Evolutionary conservation across 1,140 invertebrate species (phyloP).

Genomic region (Aporrectodea caliginosa): DNA sequence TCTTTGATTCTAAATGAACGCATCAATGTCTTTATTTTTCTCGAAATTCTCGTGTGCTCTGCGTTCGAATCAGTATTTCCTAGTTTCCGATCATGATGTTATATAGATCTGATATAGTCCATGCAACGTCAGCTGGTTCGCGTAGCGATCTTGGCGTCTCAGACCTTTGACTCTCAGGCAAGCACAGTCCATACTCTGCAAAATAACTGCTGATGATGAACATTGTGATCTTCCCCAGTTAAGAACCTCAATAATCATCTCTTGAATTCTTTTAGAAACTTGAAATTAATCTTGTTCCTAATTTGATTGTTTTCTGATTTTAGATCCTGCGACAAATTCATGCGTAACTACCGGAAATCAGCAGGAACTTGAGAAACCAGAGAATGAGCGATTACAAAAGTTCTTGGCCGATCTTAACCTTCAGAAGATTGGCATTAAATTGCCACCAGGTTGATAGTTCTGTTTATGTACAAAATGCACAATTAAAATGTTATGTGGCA

Average conservation of each 20-base stretch:
- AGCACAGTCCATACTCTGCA: background rate
- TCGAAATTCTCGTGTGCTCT: too few species aligned
- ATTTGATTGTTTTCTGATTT: background rate
- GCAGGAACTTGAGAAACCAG: background rate
- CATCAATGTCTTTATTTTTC: background rate
- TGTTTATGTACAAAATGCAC: too few species aligned
- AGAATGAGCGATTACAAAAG: conserved; percentile 22
- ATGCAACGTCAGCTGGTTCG: background rate
- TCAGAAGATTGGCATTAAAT: too few species aligned
- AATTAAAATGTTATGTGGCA: too few species aligned
- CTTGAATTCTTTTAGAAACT: background rate
- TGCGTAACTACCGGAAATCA: conserved; percentile 27
- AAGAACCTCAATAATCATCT: too few species aligned
- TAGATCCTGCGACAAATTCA: conserved; percentile 26
- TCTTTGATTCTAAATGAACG: background rate
- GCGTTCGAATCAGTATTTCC: background rate
- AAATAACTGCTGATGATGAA: background rate
- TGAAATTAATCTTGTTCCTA: background rate
- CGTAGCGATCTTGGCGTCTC: background rate
- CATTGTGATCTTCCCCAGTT: too few species aligned
- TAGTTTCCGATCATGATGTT: background rate
- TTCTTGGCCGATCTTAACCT: too few species aligned
- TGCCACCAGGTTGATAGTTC: too few species aligned
- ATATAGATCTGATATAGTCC: background rate
- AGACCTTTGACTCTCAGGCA: background rate